Percentiles rank a stretch among this genome's conserved stretches.
phyloP scores from a whole-genome alignment of 2,797 vertebrate genomes.

The Lagorchestes hirsutus region DNA sequence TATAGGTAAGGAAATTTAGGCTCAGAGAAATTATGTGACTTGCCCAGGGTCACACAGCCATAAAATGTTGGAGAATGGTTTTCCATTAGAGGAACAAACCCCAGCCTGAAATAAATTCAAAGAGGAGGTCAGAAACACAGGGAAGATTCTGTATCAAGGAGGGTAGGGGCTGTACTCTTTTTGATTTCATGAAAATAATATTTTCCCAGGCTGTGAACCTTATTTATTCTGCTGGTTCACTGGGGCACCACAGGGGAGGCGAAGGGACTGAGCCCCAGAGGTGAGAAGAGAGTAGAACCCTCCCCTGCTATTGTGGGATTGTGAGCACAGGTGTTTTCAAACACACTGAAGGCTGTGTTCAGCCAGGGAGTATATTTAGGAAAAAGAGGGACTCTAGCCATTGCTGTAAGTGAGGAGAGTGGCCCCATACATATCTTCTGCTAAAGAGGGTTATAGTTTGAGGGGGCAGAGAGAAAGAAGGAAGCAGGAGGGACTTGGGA shows the following conservation, averaged over 20 bases:
- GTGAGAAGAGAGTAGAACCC: neutral
- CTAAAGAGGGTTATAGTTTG: neutral
- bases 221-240: neutral
- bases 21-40: constrained; percentile 21
- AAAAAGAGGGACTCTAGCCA: neutral
- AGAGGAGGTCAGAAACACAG: neutral
- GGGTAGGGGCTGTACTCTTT: neutral
- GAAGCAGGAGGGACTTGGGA: neutral
- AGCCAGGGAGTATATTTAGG: neutral
- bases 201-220: neutral
- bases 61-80: neutral
- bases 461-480: neutral
- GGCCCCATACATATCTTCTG: neutral
- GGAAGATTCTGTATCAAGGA: neutral
- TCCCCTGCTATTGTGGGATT: neutral
- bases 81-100: neutral
- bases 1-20: neutral
- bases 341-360: neutral
- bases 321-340: neutral
- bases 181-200: neutral
- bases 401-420: neutral
- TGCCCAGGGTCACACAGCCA: neutral
- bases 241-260: neutral
- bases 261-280: neutral
- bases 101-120: neutral